Percentiles rank a stretch among this genome's conserved stretches.
Conservation (phyloP, 2,888 invertebrate species). For the Lithophane ornitopus region DNA sequence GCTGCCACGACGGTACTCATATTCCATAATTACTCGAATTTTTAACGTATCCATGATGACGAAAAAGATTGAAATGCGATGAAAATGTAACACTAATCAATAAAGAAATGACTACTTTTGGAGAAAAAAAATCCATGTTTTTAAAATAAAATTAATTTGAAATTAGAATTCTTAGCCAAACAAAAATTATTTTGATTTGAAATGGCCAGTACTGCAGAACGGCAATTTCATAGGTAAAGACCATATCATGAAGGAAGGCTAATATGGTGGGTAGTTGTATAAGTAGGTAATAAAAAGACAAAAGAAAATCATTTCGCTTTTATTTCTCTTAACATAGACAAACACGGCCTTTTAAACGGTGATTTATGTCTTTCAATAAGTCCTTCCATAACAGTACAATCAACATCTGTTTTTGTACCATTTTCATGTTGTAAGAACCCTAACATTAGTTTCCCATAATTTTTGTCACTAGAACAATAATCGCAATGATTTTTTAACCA, state of each 20-base stretch:
- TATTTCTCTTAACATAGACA: slow-evolving; percentile 73
- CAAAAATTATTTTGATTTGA: too few species aligned
- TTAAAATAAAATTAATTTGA: too few species aligned
- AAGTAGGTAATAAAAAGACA: not conserved
- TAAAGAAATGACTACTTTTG: too few species aligned
- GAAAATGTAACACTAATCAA: too few species aligned
- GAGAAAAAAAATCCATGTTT: too few species aligned
- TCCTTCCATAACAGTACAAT: slow-evolving; percentile 66
- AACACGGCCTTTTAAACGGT: slow-evolving; percentile 79
- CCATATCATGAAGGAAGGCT: not conserved
- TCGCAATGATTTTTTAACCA: slow-evolving; percentile 66
- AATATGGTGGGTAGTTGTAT: not conserved
- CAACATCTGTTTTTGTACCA: slow-evolving; percentile 23
- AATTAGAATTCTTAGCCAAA: too few species aligned
- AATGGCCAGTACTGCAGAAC: too few species aligned
- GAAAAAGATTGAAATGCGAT: too few species aligned
- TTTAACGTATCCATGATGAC: too few species aligned
- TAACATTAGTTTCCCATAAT: slow-evolving; percentile 78
- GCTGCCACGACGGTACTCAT: too few species aligned
- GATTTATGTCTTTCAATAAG: slow-evolving; percentile 77
- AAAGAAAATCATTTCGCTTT: slow-evolving; percentile 36
- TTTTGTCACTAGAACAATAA: slow-evolving; percentile 72
- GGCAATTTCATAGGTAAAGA: too few species aligned
- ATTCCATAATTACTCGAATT: too few species aligned
- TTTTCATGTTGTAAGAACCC: slow-evolving; percentile 75